A percentile compares a stretch with the other conserved stretches of the same genome.
These are phyloP conservation scores for Tenthredo amoena DNA, from an alignment of 2,888 invertebrate genomes.

Conservation along the genomic window DNA sequence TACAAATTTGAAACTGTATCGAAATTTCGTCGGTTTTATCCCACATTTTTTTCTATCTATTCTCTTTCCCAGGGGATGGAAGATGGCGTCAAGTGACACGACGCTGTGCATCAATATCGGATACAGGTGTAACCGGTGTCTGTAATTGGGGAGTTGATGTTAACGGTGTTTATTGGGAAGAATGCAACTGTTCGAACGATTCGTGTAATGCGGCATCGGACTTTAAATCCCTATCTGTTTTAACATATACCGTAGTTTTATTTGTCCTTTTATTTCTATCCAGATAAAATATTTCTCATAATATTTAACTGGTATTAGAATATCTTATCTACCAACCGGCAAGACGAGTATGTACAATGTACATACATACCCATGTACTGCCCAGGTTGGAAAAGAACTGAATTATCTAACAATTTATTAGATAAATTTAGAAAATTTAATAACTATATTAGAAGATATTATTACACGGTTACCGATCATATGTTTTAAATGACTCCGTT, in stretches of 20 bases:
- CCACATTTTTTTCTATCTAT: neutral
- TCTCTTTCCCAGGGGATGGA: slow-evolving; percentile 89
- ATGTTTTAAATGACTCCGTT: slow-evolving; percentile 1
- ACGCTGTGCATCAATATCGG: slow-evolving; percentile 93
- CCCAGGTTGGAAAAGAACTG: slow-evolving; percentile 16
- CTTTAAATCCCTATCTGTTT: neutral
- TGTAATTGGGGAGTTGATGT: slow-evolving; percentile 98
- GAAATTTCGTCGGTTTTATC: neutral
- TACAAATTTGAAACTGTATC: neutral
- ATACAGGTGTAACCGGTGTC: slow-evolving; percentile 95
- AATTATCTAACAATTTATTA: neutral
- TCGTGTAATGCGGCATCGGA: slow-evolving; percentile 85
- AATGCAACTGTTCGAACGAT: slow-evolving; percentile 96
- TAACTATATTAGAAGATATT: neutral
- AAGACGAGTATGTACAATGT: no score
- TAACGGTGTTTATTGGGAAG: slow-evolving; percentile 98
- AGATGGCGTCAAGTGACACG: slow-evolving; percentile 95
- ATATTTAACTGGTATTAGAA: neutral
- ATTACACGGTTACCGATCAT: neutral
- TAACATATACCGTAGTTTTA: neutral
- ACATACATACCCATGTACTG: no score
- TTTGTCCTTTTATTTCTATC: neutral
- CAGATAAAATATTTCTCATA: neutral
- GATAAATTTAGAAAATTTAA: neutral
- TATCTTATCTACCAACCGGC: neutral